Evolutionary conservation across 2,113 vertebrate genomes (phyloP).

Genomic region (Pygoscelis adeliae): DNA sequence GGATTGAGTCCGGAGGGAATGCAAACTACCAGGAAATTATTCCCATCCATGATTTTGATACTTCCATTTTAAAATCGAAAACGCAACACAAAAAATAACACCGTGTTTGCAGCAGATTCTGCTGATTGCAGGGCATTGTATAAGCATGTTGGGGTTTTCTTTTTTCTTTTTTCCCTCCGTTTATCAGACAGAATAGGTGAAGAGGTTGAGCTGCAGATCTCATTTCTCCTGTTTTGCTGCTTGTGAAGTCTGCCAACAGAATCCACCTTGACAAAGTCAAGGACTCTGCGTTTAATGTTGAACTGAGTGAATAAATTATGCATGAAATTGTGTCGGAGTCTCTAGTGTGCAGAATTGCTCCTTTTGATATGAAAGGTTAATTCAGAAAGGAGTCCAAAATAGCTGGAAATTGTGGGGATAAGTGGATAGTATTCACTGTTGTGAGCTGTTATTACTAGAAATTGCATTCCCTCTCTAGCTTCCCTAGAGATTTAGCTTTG

Average conservation of each 20-base stretch:
- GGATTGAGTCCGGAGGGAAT: not conserved
- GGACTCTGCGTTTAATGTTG: slow-evolving; percentile 86
- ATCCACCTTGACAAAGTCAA: slow-evolving; percentile 89
- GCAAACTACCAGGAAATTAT: slow-evolving; percentile 31
- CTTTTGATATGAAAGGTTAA: slow-evolving; percentile 91
- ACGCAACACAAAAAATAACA: not conserved
- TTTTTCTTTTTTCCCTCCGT: slow-evolving; percentile 51
- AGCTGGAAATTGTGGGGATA: slow-evolving; percentile 87
- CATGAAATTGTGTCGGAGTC: slow-evolving; percentile 88
- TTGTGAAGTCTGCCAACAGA: slow-evolving; percentile 86
- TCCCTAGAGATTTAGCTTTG: slow-evolving; percentile 79
- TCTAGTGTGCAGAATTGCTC: slow-evolving; percentile 88
- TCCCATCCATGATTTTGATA: not conserved
- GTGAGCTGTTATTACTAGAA: slow-evolving; percentile 87
- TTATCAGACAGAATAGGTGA: slow-evolving; percentile 77
- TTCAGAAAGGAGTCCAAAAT: slow-evolving; percentile 88
- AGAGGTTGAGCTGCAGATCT: slow-evolving; percentile 81
- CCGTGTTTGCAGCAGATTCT: slow-evolving; percentile 2
- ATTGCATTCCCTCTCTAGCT: slow-evolving; percentile 83
- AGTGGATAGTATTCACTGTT: slow-evolving; percentile 86
- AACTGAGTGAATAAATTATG: slow-evolving; percentile 88
- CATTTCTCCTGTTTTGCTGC: slow-evolving; percentile 81
- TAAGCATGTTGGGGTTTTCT: slow-evolving; percentile 17
- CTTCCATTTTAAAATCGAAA: slow-evolving; percentile 12
- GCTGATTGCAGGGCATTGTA: slow-evolving; percentile 1